Evolutionary conservation across 2,888 invertebrate genomes (phyloP), one percentile per base, ranked within the genome.

Genomic region (Chrysolina haemoptera): DNA sequence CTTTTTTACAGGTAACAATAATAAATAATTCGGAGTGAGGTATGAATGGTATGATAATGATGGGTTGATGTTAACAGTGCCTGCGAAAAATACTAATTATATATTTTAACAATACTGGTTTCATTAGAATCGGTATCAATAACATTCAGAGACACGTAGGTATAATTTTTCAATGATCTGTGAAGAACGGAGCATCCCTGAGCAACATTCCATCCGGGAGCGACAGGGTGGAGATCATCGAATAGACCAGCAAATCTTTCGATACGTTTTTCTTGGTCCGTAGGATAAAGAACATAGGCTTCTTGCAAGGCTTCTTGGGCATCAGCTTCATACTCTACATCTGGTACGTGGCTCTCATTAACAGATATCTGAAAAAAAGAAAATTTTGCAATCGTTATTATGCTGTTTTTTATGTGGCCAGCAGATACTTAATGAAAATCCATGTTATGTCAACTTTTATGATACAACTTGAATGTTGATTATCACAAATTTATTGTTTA

Each of bases 181-280:
- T 70, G 63, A 35, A 70, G 50, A 22, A 16, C 6, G 0, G 48
- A 18, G 22, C 70, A 70, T 20, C 35, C 70, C n/a, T 22, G 50
- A 12, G 48, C 70, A 0, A 70, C 64, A 20, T 70, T 70, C 70
- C 70, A 70, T n/a, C 70, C 70, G 11, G 35, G 16, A n/a, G 12
- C 9, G 14, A 70, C 11, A 9, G n/a, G 12, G 62, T 69, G 48
- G 4, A 27, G 18, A 27, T 27, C 62, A 0, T 20, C 16, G 22
- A 27, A 69, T 18, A 69, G 69, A 11, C 59, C 27, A 14, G 62
- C 43, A 40, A 62, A 69, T 0, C 46, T 62, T 20, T 69, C 62
- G n/a, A 53, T 41, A 4, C 68, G 16, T 12, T 35, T 1, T 9
- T 16, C 6, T 8, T 41, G 11, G 18, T 62, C 18, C n/a, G 16